Evolutionary conservation across 2,113 vertebrate species (phyloP).

Genomic region (Engystomops pustulosus): DNA sequence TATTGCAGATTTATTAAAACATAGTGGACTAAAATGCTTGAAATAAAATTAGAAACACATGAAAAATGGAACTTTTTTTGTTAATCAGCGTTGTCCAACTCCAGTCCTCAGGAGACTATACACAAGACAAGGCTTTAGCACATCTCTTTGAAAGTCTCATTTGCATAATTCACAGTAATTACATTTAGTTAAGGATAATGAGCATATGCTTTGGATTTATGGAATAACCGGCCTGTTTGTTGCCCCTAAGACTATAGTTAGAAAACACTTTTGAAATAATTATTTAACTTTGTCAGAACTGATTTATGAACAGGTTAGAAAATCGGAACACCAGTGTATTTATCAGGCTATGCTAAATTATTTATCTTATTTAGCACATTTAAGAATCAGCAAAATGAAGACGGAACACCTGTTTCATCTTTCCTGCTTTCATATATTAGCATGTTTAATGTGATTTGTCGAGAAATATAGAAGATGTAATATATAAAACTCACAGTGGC

Average conservation of each 20-base stretch:
- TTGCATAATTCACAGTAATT: slow-evolving; percentile 59
- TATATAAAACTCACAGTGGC: slow-evolving; percentile 13
- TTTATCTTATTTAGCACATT: slow-evolving; percentile 54
- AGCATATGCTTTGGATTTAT: slow-evolving; percentile 57
- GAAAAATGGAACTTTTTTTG: slow-evolving; percentile 36
- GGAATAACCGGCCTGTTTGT: slow-evolving; percentile 43
- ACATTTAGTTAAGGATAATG: slow-evolving; percentile 58
- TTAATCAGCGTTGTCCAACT: slow-evolving; percentile 52
- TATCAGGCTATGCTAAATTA: slow-evolving; percentile 46
- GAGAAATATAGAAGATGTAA: slow-evolving; percentile 11
- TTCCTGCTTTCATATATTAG: slow-evolving; percentile 28
- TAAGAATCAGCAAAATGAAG: slow-evolving; percentile 24
- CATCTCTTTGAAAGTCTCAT: slow-evolving; percentile 52
- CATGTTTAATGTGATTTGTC: slow-evolving; percentile 30
- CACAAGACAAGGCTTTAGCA: slow-evolving; percentile 54
- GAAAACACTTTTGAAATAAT: slow-evolving; percentile 50
- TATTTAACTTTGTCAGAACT: slow-evolving; percentile 54
- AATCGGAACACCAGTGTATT: slow-evolving; percentile 46
- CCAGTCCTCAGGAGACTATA: slow-evolving; percentile 35
- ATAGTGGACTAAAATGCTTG: slow-evolving; percentile 14
- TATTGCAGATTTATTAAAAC: slow-evolving; percentile 15
- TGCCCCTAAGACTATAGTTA: slow-evolving; percentile 50
- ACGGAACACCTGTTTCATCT: slow-evolving; percentile 45
- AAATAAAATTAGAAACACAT: slow-evolving; percentile 43
- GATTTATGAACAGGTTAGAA: slow-evolving; percentile 52